These are phyloP conservation scores for Drosophila hamatofila DNA, from an alignment of 2,888 invertebrate species.

Conservation along the genomic window DNA sequence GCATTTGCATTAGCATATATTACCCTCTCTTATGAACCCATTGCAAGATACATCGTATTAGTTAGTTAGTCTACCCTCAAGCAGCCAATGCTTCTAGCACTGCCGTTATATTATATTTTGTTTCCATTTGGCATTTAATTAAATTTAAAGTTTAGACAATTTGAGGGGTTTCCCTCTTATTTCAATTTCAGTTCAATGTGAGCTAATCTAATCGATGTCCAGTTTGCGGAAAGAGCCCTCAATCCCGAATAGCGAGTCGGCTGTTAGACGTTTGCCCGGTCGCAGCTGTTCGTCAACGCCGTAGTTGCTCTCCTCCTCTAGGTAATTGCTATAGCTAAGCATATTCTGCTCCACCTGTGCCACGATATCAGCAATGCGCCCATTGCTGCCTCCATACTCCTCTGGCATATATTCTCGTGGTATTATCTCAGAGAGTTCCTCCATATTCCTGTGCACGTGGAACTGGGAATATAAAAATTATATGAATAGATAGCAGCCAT, in stretches of 20 bases:
- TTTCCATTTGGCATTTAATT: slow-evolving; percentile 12
- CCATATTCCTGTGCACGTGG: slow-evolving; percentile 85
- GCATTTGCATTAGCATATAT: neutral
- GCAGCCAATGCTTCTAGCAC: neutral
- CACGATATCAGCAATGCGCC: slow-evolving; percentile 84
- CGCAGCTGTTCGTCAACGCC: slow-evolving; percentile 74
- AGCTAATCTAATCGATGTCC: slow-evolving; percentile 71
- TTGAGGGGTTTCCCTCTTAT: neutral
- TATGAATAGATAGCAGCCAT: neutral
- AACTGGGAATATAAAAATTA: slow-evolving; percentile 83
- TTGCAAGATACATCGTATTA: neutral
- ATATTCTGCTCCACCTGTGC: slow-evolving; percentile 61
- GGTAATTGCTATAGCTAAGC: slow-evolving; percentile 56
- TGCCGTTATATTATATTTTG: neutral
- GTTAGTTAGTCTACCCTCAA: too few relatives aligned
- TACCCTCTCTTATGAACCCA: neutral
- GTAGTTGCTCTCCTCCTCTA: slow-evolving; percentile 74
- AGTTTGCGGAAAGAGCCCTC: slow-evolving; percentile 82
- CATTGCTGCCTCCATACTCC: slow-evolving; percentile 88
- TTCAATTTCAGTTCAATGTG: slow-evolving; percentile 36
- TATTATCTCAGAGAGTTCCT: slow-evolving; percentile 84
- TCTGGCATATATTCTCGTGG: slow-evolving; percentile 87
- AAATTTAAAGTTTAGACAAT: slow-evolving; percentile 15
- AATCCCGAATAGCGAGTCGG: slow-evolving; percentile 74
- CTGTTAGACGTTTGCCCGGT: slow-evolving; percentile 55